These are phyloP conservation scores for Drosophila subobscura DNA, from an alignment of 1,140 invertebrate genomes.

Conservation along the genomic window DNA sequence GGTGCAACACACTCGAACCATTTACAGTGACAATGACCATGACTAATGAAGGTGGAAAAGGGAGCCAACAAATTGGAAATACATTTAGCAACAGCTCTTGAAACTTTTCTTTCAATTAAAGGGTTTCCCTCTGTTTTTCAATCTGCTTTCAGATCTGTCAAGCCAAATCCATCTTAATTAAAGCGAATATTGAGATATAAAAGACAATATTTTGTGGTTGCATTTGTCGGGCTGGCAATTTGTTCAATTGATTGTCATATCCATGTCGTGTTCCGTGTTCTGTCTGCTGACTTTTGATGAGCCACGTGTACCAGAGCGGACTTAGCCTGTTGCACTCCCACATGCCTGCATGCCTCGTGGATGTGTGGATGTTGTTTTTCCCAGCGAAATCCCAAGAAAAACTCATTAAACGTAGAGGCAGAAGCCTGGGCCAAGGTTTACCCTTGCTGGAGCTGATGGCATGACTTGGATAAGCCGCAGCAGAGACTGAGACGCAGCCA, in stretches of 20 bases:
- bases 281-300: conserved; percentile 38
- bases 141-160: neutral
- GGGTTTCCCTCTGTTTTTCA: neutral
- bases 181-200: conserved; percentile 27
- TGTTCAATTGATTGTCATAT: conserved; percentile 51
- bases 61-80: conserved; percentile 7
- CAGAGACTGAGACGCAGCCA: conserved; percentile 6
- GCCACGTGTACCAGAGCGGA: conserved; percentile 32
- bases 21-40: conserved; percentile 22
- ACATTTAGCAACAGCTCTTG: neutral
- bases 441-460: conserved; percentile 49
- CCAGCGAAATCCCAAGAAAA: conserved; percentile 39
- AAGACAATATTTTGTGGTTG: conserved; percentile 26
- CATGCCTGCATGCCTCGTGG: neutral
- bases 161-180: conserved; percentile 47
- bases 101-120: conserved; percentile 8
- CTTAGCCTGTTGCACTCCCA: conserved; percentile 1
- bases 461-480: conserved; percentile 65
- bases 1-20: conserved; percentile 12
- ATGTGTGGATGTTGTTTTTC: conserved; percentile 17
- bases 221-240: conserved; percentile 43
- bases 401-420: conserved; percentile 64
- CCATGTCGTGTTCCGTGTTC: conserved; percentile 43
- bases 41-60: conserved; percentile 19
- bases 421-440: conserved; percentile 67